Percentiles rank a stretch among this genome's conserved stretches.
Conservation (phyloP, 2,113 vertebrate species). For the Amia ocellicauda region DNA sequence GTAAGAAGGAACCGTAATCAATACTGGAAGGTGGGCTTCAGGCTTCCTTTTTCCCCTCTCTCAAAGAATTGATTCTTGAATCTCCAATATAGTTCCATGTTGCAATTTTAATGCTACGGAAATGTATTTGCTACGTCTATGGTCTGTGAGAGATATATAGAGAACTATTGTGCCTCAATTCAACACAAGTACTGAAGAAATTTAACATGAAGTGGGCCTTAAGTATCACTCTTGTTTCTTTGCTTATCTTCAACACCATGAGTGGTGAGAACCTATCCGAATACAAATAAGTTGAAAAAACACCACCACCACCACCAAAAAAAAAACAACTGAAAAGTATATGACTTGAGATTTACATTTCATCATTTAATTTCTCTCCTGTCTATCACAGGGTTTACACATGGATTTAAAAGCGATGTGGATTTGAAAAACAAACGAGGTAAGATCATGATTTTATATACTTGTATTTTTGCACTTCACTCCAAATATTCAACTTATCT, state of each 20-base stretch:
- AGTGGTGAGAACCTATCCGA: neutral
- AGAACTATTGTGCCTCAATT: neutral
- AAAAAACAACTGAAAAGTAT: no score
- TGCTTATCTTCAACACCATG: neutral
- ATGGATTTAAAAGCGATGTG: slow-evolving; percentile 27
- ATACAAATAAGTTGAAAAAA: no score
- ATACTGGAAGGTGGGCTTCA: slow-evolving; percentile 8
- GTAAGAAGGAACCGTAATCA: slow-evolving; percentile 2
- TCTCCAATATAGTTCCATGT: slow-evolving; percentile 1
- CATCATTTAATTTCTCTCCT: neutral
- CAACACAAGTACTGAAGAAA: neutral
- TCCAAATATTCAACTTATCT: no score
- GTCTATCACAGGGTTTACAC: slow-evolving; percentile 26
- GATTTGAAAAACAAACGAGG: slow-evolving; percentile 14
- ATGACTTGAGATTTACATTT: no score
- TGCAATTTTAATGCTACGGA: neutral
- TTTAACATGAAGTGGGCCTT: slow-evolving; percentile 1
- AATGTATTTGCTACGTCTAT: slow-evolving; percentile 1
- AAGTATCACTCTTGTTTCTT: slow-evolving; percentile 2
- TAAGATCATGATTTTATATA: neutral
- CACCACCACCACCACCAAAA: no score
- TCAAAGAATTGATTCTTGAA: slow-evolving; percentile 18
- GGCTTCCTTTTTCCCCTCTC: slow-evolving; percentile 5
- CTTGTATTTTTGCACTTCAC: neutral
- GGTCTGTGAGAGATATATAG: neutral